Base-by-base conservation (phyloP, 2,888 invertebrate species). In the Falcaria lacertinaria region DNA sequence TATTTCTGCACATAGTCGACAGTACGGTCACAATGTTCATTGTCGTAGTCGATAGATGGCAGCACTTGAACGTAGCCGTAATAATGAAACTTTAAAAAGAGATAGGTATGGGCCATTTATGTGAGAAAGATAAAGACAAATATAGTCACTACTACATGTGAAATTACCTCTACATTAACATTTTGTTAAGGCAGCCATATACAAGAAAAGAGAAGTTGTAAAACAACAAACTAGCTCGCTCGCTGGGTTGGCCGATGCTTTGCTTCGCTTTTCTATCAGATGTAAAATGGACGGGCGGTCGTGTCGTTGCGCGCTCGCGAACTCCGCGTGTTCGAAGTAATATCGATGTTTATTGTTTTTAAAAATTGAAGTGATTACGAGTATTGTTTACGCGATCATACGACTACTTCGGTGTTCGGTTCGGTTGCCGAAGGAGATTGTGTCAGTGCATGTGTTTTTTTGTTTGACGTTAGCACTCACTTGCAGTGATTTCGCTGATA, bases 131-230 rank as follows among this genome's bases (percentile, higher is more conserved):
- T 48, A 45, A 74, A 70, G 73, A 67, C 17, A 45, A 48, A 57
- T n/a, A 50, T 47, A 69, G 41, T 44, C 53, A 76, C 76, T 46
- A 74, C 65, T 64, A 75, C 75, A 54, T 52, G 46, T 39, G 67
- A 56, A 15, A 44, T 17, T 40, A 75, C 70, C 48, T 59, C 69
- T 69, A 86, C 86, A 81, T 53, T 50, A 51, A 69, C 48, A 64
- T 52, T 57, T 69, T 70, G 19, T 19, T 19, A 19, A 64, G 71
- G 72, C 69, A 74, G 73, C 74, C 71, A 72, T 77, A 77, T 73
- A 86, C 85, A 87, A 80, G 86, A 84, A 86, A 87, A 86, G 86
- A 88, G 88, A 88, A 86, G 86, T 88, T 86, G 88, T 87, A 86
- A 86, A 87, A 88, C 88, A 88, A 88, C 89, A 87, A 88, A 75